Conservation (phyloP, 2,888 invertebrate species). For the Clunio marinus region DNA sequence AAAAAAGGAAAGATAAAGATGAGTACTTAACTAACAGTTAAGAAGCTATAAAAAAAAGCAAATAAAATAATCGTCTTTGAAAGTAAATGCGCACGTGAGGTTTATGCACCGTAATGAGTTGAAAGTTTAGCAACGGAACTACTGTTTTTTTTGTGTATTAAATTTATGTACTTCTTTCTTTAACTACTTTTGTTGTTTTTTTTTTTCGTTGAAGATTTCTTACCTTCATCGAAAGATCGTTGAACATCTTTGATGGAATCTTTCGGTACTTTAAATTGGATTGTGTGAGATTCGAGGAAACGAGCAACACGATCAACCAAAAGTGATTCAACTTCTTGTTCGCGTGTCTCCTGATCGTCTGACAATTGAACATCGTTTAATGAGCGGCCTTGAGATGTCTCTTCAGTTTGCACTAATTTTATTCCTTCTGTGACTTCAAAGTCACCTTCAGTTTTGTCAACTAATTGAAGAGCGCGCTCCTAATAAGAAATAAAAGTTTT, state of each 20-base stretch:
- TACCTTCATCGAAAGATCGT: constrained; percentile 79
- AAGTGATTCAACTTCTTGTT: constrained; percentile 67
- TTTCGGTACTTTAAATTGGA: constrained; percentile 76
- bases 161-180: too few relatives aligned
- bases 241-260: constrained; percentile 68
- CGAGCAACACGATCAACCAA: constrained; percentile 70
- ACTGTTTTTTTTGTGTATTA: too few relatives aligned
- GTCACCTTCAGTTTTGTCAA: constrained; percentile 60
- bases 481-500: constrained; percentile 46
- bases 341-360: constrained; percentile 67
- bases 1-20: constrained; percentile 34
- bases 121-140: not conserved
- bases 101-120: too few relatives aligned
- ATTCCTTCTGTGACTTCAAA: constrained; percentile 63
- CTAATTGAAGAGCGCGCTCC: constrained; percentile 67
- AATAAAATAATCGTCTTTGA: too few relatives aligned
- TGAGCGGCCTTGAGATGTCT: constrained; percentile 54
- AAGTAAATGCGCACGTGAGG: too few relatives aligned
- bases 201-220: too few relatives aligned
- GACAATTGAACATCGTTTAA: constrained; percentile 65
- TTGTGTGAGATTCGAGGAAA: constrained; percentile 71
- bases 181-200: too few relatives aligned
- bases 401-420: constrained; percentile 54
- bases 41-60: too few relatives aligned
- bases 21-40: too few relatives aligned